A percentile compares a stretch with the other conserved stretches of the same genome.
Conservation (phyloP, 2,113 vertebrate genomes). For the Terrapene triunguis region DNA sequence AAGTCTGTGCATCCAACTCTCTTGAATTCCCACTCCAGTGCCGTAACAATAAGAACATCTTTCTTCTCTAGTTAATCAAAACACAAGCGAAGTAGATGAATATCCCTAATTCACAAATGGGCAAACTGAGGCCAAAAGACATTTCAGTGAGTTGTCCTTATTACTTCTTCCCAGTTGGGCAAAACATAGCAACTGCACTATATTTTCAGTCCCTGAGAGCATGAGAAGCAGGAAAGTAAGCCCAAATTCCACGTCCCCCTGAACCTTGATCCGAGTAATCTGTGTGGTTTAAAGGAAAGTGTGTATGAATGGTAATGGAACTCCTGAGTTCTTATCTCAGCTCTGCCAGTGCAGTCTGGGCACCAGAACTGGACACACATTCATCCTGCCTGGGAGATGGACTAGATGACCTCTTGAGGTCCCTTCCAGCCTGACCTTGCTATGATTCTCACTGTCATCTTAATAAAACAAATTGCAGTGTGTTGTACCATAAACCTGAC, state of each 20-base stretch:
- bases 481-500: neutral
- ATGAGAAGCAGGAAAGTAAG: neutral
- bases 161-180: neutral
- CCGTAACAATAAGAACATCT: neutral
- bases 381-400: neutral
- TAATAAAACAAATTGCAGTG: neutral
- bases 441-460: too few species aligned
- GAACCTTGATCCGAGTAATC: neutral
- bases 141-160: neutral
- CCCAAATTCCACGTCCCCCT: neutral
- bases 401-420: neutral
- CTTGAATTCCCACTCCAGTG: neutral
- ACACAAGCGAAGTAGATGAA: neutral
- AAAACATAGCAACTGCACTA: neutral
- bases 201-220: neutral
- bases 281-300: neutral
- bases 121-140: neutral
- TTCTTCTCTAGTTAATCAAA: neutral
- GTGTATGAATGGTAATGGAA: neutral
- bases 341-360: neutral
- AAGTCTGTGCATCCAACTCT: neutral
- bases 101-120: neutral
- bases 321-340: neutral
- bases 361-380: too few species aligned
- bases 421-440: too few species aligned